Conservation (phyloP, 2,113 vertebrate species). For the Ptychochromis oligacanthus region DNA sequence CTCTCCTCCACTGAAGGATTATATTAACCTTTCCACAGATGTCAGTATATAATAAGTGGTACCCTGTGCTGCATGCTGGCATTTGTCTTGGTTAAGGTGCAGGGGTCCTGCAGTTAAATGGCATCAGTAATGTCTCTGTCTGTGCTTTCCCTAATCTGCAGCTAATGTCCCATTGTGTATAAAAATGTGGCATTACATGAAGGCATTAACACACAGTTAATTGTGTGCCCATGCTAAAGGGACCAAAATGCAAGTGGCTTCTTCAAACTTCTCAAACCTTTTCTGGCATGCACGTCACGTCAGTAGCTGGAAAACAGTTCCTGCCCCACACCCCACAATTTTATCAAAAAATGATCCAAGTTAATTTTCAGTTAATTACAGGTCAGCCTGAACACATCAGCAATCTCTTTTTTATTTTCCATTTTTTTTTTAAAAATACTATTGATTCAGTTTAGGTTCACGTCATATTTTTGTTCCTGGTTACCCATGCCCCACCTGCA, state of each 20-base stretch:
- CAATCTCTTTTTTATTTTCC: too few species aligned
- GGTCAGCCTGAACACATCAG: too few species aligned
- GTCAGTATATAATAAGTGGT: slow-evolving; percentile 72
- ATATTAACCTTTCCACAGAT: slow-evolving; percentile 80
- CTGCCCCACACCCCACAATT: too few species aligned
- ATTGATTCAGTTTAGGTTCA: too few species aligned
- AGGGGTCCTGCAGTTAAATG: slow-evolving; percentile 75
- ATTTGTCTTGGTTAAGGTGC: slow-evolving; percentile 76
- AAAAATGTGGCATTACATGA: too few species aligned
- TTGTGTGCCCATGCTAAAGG: background rate
- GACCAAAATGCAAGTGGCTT: background rate
- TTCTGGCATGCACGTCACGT: background rate
- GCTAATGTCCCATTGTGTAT: slow-evolving; percentile 44
- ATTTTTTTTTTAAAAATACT: too few species aligned
- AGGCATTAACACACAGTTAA: background rate
- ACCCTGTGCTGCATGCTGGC: slow-evolving; percentile 60
- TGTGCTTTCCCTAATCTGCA: slow-evolving; percentile 41
- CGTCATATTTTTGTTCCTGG: too few species aligned
- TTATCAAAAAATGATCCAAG: too few species aligned
- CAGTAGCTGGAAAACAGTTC: background rate
- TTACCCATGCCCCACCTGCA: too few species aligned
- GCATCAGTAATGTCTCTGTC: slow-evolving; percentile 74
- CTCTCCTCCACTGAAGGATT: slow-evolving; percentile 65
- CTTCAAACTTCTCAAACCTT: background rate
- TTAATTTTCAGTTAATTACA: too few species aligned